A percentile compares a stretch with the other conserved stretches of the same genome.
phyloP scores from a whole-genome alignment of 2,797 vertebrate genomes.

The Pseudochromis fuscus region DNA sequence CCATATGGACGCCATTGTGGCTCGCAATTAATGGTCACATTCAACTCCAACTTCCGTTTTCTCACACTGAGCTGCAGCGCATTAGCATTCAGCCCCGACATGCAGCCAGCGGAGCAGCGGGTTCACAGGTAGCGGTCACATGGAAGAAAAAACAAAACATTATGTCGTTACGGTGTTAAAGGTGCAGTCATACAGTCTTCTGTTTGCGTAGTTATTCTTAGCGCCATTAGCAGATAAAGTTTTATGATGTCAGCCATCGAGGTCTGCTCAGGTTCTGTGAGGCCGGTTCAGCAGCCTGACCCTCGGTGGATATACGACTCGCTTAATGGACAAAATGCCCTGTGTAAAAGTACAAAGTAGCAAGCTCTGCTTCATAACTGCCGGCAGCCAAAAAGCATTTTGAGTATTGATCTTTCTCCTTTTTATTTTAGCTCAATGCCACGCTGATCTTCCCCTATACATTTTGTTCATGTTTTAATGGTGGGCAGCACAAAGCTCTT shows the following conservation, averaged over 20 bases:
- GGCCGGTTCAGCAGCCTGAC: constrained; percentile 26
- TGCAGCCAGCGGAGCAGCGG: constrained; percentile 21
- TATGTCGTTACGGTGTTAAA: not conserved
- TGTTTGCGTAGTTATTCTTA: constrained; percentile 19
- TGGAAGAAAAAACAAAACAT: not conserved
- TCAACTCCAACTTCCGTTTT: constrained; percentile 70
- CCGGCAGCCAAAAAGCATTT: constrained; percentile 40
- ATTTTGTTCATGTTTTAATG: not conserved
- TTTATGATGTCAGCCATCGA: constrained; percentile 23
- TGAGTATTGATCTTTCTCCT: constrained; percentile 7
- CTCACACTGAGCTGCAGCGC: constrained; percentile 56
- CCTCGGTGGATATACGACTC: constrained; percentile 30
- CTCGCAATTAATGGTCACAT: constrained; percentile 72
- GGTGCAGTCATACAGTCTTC: not conserved
- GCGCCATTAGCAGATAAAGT: constrained; percentile 16
- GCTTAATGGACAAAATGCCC: constrained; percentile 31
- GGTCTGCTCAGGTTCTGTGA: constrained; percentile 32
- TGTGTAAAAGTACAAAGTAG: constrained; percentile 13
- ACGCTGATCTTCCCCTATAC: constrained; percentile 1
- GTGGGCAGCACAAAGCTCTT: not conserved
- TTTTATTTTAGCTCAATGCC: not conserved
- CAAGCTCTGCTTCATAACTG: constrained; percentile 14
- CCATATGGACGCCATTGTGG: constrained; percentile 65
- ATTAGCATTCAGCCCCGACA: constrained; percentile 71
- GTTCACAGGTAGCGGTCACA: constrained; percentile 37